A percentile compares a stretch with the other conserved stretches of the same genome.
Conservation (phyloP, 2,888 invertebrate species). For the Drosophila differens region DNA sequence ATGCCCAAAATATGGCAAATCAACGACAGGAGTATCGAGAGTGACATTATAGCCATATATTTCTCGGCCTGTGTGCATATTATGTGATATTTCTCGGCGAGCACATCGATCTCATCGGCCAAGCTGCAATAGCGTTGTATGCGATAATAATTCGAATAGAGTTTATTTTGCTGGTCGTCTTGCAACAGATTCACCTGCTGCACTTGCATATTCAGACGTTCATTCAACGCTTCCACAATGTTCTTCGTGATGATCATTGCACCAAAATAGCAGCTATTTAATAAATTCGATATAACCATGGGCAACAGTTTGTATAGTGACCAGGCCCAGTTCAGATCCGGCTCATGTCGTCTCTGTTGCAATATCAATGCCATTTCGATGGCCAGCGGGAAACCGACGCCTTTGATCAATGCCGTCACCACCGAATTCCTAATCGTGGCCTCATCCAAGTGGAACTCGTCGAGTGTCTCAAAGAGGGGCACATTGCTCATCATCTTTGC, state of each 20-base stretch:
- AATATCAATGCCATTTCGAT: constrained; percentile 68
- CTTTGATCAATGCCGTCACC: constrained; percentile 60
- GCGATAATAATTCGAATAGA: constrained; percentile 74
- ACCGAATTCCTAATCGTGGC: constrained; percentile 44
- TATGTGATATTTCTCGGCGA: constrained; percentile 65
- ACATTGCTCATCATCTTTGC: constrained; percentile 59
- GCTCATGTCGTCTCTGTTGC: constrained; percentile 63
- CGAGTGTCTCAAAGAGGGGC: constrained; percentile 61
- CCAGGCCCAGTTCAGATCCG: constrained; percentile 62
- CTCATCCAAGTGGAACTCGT: constrained; percentile 56
- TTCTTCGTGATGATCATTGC: constrained; percentile 68
- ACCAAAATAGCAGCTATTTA: constrained; percentile 80
- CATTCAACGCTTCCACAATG: constrained; percentile 70
- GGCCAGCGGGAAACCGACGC: constrained; percentile 68
- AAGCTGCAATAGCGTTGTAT: constrained; percentile 81
- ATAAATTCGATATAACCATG: constrained; percentile 72
- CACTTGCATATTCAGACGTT: constrained; percentile 57
- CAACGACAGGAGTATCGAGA: constrained; percentile 76
- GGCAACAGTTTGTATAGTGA: constrained; percentile 76
- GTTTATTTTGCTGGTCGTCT: constrained; percentile 53
- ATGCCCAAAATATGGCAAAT: constrained; percentile 82
- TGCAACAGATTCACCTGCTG: constrained; percentile 74
- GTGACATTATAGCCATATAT: constrained; percentile 61
- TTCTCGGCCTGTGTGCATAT: constrained; percentile 59
- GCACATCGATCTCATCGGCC: constrained; percentile 80